Base-by-base conservation (phyloP, 2,113 vertebrate species). In the Heteronetta atricapilla region DNA sequence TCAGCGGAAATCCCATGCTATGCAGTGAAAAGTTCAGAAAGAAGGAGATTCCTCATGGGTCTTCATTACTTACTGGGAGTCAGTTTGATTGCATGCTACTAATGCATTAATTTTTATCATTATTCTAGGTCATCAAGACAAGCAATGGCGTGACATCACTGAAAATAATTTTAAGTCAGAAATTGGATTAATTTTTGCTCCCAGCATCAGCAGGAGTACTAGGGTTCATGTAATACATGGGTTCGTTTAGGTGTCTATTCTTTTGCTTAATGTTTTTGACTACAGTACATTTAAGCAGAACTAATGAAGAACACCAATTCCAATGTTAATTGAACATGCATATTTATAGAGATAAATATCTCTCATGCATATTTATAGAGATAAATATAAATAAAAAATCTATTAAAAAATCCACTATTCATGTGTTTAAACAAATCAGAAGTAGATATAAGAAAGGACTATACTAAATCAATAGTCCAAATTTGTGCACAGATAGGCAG, bases 41-140 rank as follows among this genome's bases (percentile, higher is more conserved):
- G 50, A 85, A 67, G 13, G 13, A 26, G 72, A 12, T 72, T 92
- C 19, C 50, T 95, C 88, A 86, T 94, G 68, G 50, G 64, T 34
- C 59, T 88, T 4, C 53, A 34, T 58, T 95, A 80, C 66, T 88
- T 73, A 69, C 74, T 95, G 36, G 25, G 21, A 94, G 63, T 10
- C 62, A 86, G 8, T 55, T 55, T 85, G 95, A 95, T 88, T 94
- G 42, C 50, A 59, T 94, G 17, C 72, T 81, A 97, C 93, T 95
- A 88, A 94, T 89, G 77, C 50, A 75, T 82, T 68, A 84, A 85
- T 93, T 82, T 97, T 86, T 96, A 73, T 93, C 82, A 81, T 94
- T 96, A 84, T 83, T 95, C 33, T 93, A 95, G 60, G 53, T 96
- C 76, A 90, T 86, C 50, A 86, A 63, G 56, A 77, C 69, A 97